Conservation (phyloP, 2,113 vertebrate genomes). For the Podocnemis expansa region DNA sequence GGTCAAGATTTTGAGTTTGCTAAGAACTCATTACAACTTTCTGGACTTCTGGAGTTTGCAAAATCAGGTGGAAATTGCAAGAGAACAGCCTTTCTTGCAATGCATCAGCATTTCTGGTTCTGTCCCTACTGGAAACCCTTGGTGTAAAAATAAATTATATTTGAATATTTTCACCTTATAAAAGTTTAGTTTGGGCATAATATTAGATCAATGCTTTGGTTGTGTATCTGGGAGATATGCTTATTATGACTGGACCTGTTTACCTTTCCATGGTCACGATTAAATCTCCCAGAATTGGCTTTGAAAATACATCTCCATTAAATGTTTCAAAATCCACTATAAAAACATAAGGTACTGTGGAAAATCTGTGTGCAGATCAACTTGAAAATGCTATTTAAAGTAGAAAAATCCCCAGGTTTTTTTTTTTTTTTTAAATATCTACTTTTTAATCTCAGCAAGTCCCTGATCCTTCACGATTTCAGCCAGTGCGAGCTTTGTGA, state of each 20-base stretch:
- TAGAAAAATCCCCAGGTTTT: background rate
- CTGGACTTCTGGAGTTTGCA: background rate
- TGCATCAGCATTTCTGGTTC: background rate
- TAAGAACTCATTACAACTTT: background rate
- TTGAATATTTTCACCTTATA: background rate
- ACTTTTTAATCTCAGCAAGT: slow-evolving; percentile 11
- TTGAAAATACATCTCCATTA: background rate
- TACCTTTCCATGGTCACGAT: background rate
- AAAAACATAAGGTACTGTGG: background rate
- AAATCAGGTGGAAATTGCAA: background rate
- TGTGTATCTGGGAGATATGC: background rate
- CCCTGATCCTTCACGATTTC: background rate
- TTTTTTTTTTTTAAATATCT: slow-evolving; percentile 17
- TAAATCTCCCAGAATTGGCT: background rate
- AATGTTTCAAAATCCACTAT: background rate
- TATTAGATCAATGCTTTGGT: background rate
- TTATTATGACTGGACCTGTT: background rate
- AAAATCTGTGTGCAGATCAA: background rate
- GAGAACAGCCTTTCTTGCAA: background rate
- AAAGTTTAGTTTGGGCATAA: background rate
- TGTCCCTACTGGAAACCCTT: background rate
- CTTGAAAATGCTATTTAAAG: background rate
- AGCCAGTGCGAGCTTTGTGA: background rate
- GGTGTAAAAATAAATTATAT: background rate
- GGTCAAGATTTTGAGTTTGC: background rate